These are phyloP conservation scores for Proteles cristata DNA, from an alignment of 2,113 vertebrate genomes.

Conservation along the genomic window DNA sequence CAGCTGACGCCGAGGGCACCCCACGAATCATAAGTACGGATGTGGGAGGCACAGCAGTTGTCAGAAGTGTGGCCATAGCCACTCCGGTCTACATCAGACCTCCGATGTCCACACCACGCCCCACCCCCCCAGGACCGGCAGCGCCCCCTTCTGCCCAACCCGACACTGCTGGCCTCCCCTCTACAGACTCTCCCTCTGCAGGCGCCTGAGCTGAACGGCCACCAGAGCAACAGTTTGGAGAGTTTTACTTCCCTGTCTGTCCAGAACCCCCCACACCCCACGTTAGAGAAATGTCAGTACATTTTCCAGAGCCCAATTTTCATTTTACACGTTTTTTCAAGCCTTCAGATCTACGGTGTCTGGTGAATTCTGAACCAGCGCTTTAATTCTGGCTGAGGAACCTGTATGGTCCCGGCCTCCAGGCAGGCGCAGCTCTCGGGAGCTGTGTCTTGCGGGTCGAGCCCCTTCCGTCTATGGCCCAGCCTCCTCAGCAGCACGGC, in stretches of 20 bases:
- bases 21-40: rapidly evolving
- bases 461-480: neutral
- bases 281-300: neutral
- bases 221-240: neutral
- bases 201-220: neutral
- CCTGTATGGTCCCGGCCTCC: no score
- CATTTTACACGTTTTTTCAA: neutral
- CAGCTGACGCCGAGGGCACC: no score
- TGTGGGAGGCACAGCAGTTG: neutral
- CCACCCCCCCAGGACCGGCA: neutral
- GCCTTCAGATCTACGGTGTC: neutral
- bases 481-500: neutral
- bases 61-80: neutral
- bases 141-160: neutral
- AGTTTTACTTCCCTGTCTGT: neutral
- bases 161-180: no score
- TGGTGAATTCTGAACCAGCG: neutral
- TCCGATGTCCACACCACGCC: rapidly evolving
- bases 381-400: neutral
- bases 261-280: no score
- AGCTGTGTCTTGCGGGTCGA: neutral
- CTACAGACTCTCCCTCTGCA: neutral
- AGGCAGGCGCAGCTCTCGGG: neutral
- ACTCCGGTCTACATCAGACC: neutral
- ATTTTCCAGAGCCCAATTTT: neutral